These are phyloP conservation scores for Athene noctua DNA, from an alignment of 2,113 vertebrate species.

Conservation along the genomic window DNA sequence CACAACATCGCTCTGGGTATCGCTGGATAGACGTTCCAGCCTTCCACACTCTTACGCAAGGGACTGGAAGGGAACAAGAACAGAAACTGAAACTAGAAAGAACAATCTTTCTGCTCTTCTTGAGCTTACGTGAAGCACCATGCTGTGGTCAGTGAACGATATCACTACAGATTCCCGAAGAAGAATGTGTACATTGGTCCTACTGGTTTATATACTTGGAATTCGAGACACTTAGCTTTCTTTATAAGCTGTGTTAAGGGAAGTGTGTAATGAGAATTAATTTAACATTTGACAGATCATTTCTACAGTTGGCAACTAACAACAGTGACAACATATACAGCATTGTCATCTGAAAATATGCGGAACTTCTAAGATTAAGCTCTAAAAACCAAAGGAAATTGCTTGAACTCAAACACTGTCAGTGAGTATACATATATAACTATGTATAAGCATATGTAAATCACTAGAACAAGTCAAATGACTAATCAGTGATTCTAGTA, in stretches of 20 bases:
- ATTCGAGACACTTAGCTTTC: background rate
- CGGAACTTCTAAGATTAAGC: background rate
- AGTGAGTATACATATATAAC: background rate
- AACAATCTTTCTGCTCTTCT: background rate
- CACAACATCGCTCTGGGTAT: background rate
- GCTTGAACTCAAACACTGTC: background rate
- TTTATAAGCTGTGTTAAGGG: background rate
- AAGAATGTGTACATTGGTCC: background rate
- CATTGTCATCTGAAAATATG: background rate
- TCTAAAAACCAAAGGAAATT: background rate
- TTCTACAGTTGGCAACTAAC: background rate
- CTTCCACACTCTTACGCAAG: rapidly evolving
- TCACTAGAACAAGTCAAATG: background rate
- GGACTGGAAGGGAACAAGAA: background rate
- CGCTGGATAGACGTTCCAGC: background rate
- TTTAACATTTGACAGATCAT: background rate
- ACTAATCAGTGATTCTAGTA: background rate
- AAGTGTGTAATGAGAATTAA: background rate
- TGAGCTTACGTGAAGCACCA: background rate
- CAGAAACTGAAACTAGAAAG: background rate
- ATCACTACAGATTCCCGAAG: background rate
- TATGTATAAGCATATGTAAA: background rate
- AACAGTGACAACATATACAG: background rate
- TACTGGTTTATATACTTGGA: background rate
- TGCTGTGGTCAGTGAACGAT: background rate